A percentile compares a stretch with the other conserved stretches of the same genome.
phyloP scores from a whole-genome alignment of 2,797 vertebrate species.

The Acestrorhynchus altus region DNA sequence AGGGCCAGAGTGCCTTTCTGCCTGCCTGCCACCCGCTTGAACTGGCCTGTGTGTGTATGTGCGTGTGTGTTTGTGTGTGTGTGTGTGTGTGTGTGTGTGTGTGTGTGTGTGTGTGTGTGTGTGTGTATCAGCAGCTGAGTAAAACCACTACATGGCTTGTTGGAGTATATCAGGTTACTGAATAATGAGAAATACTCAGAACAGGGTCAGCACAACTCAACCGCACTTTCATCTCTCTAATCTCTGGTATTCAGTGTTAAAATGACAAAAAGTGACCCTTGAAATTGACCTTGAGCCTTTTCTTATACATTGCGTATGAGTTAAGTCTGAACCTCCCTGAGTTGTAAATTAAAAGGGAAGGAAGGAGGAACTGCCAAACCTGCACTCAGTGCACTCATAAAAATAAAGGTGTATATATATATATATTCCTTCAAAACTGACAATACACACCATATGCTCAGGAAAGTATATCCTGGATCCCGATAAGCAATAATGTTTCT shows the following conservation, averaged over 20 bases:
- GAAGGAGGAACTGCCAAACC: neutral
- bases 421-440: too few relatives aligned
- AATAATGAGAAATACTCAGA: conserved; percentile 43
- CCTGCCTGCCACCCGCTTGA: conserved; percentile 34
- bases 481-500: too few relatives aligned
- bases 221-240: conserved; percentile 67
- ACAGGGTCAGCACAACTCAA: conserved; percentile 27
- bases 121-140: conserved; percentile 72
- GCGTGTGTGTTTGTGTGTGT: too few relatives aligned
- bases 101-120: conserved; percentile 30
- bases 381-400: neutral
- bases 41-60: conserved; percentile 21
- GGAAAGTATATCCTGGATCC: too few relatives aligned
- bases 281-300: conserved; percentile 56
- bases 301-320: conserved; percentile 18
- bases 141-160: conserved; percentile 83
- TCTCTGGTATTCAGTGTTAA: conserved; percentile 62
- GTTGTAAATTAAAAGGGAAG: neutral
- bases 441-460: too few relatives aligned
- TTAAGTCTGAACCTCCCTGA: neutral
- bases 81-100: conserved; percentile 30
- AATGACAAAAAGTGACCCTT: conserved; percentile 51
- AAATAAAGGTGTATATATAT: too few relatives aligned
- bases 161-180: conserved; percentile 82
- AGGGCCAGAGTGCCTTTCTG: conserved; percentile 64